phyloP scores from a whole-genome alignment of 2,888 invertebrate genomes.

The Mimachlamys varia region DNA sequence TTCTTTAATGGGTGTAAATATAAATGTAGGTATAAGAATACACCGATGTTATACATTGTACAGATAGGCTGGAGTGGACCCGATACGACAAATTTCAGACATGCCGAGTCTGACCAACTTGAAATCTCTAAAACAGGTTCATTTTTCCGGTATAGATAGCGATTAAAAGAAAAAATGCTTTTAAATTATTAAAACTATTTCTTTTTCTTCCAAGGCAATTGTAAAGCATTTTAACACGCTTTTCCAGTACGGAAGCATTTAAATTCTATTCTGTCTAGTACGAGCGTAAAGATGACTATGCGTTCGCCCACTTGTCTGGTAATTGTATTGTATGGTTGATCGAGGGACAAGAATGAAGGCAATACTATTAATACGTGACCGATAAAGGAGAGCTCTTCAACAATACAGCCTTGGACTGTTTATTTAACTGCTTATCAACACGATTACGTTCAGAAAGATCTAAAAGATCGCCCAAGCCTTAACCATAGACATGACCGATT shows the following conservation, averaged over 20 bases:
- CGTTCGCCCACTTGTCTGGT: not conserved
- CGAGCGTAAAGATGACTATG: not conserved
- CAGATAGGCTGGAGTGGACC: not conserved
- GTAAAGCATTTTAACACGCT: not conserved
- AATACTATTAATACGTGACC: conserved; percentile 15
- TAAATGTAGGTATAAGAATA: conserved; percentile 8
- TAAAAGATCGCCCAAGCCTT: not conserved
- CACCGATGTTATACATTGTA: not conserved
- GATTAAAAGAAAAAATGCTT: not conserved
- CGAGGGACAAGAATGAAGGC: conserved; percentile 34
- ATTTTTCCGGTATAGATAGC: no score
- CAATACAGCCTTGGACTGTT: conserved; percentile 31
- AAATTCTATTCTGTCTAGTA: not conserved
- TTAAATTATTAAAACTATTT: not conserved
- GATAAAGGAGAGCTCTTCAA: conserved; percentile 34
- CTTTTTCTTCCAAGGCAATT: not conserved
- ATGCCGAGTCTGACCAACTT: not conserved
- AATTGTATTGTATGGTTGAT: conserved; percentile 24
- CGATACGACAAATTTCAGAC: not conserved
- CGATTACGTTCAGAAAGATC: conserved; percentile 16
- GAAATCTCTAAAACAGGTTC: not conserved
- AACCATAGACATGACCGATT: not conserved
- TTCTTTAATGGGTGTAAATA: not conserved
- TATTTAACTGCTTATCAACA: conserved; percentile 33
- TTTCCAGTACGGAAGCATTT: not conserved